These are phyloP conservation scores for Callopanchax toddi DNA, from an alignment of 2,113 vertebrate species.

Conservation along the genomic window DNA sequence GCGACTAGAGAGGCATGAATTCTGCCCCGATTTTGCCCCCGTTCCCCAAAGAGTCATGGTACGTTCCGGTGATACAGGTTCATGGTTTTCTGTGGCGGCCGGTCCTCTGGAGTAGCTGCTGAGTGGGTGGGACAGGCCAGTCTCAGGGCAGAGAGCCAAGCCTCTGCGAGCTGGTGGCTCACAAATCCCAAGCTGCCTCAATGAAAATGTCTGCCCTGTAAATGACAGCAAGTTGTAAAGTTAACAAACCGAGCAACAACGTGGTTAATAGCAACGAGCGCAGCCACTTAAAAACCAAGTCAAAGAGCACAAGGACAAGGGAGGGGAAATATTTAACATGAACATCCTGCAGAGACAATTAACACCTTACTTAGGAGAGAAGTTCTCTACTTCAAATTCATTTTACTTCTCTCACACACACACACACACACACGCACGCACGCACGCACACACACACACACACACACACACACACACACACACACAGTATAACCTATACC, in stretches of 20 bases:
- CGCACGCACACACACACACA: too few species aligned
- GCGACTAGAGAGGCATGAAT: constrained; percentile 94
- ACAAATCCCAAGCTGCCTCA: constrained; percentile 98
- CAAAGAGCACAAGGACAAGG: constrained; percentile 22
- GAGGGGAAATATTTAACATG: constrained; percentile 35
- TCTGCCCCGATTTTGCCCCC: constrained; percentile 91
- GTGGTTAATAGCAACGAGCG: constrained; percentile 51
- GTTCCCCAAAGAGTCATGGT: constrained; percentile 95
- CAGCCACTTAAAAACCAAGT: constrained; percentile 32
- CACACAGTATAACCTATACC: too few species aligned
- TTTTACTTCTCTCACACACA: too few species aligned
- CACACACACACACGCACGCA: too few species aligned
- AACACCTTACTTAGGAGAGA: not conserved
- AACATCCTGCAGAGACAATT: constrained; percentile 41
- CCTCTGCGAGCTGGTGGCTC: constrained; percentile 91
- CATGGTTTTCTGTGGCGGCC: constrained; percentile 89
- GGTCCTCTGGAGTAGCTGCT: constrained; percentile 87
- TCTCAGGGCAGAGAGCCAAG: constrained; percentile 95
- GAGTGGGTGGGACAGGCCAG: constrained; percentile 93
- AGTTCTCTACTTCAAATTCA: not conserved
- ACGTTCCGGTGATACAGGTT: constrained; percentile 93
- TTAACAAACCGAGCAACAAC: constrained; percentile 65
- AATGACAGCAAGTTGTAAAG: constrained; percentile 74
- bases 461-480: too few species aligned
- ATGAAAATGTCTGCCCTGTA: constrained; percentile 96